Conservation (phyloP, 2,888 invertebrate genomes). For the Coenonympha arcania region DNA sequence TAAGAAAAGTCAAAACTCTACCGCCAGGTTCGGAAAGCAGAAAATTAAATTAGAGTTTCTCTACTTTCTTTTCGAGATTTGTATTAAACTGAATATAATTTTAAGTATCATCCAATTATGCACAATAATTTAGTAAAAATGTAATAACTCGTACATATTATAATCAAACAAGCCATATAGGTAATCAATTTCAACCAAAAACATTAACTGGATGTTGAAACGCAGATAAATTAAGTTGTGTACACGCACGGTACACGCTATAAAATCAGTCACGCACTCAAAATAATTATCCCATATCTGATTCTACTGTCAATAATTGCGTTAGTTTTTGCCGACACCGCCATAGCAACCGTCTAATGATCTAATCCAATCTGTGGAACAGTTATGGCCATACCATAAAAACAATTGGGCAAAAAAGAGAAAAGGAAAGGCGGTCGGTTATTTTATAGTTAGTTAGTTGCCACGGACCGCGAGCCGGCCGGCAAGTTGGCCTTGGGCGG, state of each 20-base stretch:
- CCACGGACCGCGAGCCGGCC: conserved; percentile 60
- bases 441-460: no score
- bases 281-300: conserved; percentile 6
- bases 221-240: not conserved
- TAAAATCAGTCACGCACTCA: not conserved
- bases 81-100: no score
- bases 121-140: no score
- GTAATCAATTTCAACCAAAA: not conserved
- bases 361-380: conserved; percentile 35
- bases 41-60: no score
- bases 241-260: conserved; percentile 1
- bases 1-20: no score
- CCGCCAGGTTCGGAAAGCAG: no score
- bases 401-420: conserved; percentile 47
- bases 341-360: conserved; percentile 19
- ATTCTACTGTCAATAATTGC: conserved; percentile 4
- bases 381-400: conserved; percentile 43
- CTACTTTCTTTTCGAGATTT: no score
- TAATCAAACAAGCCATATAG: no score
- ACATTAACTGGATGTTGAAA: not conserved
- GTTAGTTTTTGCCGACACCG: not conserved
- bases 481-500: conserved; percentile 56
- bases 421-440: conserved; percentile 41
- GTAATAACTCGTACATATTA: no score
- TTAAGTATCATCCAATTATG: no score